Evolutionary conservation across 2,888 invertebrate genomes (phyloP).

Genomic region (Nebria salina): DNA sequence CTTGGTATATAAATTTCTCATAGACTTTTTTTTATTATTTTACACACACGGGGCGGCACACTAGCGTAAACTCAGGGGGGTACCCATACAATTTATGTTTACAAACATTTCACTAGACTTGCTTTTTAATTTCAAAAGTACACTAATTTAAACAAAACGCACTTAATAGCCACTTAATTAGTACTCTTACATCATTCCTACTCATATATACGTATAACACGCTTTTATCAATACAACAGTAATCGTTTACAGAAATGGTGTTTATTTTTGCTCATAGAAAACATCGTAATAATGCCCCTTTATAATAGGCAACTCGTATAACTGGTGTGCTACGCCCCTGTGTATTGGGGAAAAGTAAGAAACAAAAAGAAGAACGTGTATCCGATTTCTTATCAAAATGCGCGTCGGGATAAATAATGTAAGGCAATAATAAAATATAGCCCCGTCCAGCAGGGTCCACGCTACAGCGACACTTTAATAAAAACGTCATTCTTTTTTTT

Average conservation of each 20-base stretch:
- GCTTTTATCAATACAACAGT: too few relatives aligned
- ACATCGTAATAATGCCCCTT: not conserved
- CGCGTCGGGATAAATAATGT: constrained; percentile 58
- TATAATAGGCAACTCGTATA: too few relatives aligned
- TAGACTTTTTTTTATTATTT: constrained; percentile 40
- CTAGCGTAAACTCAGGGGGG: not conserved
- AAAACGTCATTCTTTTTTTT: constrained; percentile 55
- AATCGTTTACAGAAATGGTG: too few relatives aligned
- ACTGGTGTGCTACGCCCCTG: not conserved
- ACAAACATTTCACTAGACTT: not conserved
- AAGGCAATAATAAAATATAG: constrained; percentile 61
- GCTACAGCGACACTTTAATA: constrained; percentile 56
- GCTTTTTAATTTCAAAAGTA: too few relatives aligned
- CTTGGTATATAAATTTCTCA: constrained; percentile 37
- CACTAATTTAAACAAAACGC: too few relatives aligned
- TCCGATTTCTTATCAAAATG: constrained; percentile 40
- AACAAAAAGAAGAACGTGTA: not conserved
- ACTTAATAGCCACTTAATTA: too few relatives aligned
- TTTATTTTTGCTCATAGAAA: not conserved
- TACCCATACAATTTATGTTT: not conserved
- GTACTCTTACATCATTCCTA: too few relatives aligned
- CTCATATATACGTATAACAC: too few relatives aligned
- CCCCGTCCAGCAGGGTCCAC: constrained; percentile 54
- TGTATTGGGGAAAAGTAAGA: not conserved
- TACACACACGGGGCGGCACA: not conserved